phyloP scores from a whole-genome alignment of 92 coral and sea anemone species.

The Phenganax marumi region DNA sequence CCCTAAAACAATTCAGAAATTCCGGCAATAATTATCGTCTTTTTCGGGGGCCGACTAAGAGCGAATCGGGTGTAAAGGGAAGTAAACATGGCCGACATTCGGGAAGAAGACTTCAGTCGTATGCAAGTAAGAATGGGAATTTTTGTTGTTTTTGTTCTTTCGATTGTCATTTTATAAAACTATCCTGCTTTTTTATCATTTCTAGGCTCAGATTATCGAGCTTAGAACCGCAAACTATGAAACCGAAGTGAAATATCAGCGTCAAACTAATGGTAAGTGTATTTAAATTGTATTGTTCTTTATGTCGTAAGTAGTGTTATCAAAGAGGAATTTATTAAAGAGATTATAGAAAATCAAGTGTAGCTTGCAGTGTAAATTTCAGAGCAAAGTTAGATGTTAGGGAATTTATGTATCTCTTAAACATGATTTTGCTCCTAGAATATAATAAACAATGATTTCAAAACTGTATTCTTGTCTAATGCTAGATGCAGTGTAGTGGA shows the following conservation, averaged over 20 bases:
- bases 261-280: slow-evolving; percentile 65
- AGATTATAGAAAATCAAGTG: not conserved
- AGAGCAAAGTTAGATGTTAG: not conserved
- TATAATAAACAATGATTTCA: not conserved
- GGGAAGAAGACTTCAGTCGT: slow-evolving; percentile 42
- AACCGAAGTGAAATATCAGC: slow-evolving; percentile 70
- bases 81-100: slow-evolving; percentile 31
- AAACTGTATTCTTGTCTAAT: not conserved
- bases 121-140: slow-evolving; percentile 15
- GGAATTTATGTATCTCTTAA: not conserved
- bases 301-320: not conserved
- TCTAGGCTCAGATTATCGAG: slow-evolving; percentile 90
- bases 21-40: too few species aligned
- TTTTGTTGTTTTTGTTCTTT: not conserved
- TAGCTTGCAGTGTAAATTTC: not conserved
- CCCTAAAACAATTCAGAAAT: too few species aligned
- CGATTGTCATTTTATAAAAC: not conserved
- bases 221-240: slow-evolving; percentile 91
- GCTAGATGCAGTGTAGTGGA: too few species aligned
- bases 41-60: too few species aligned
- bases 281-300: not conserved
- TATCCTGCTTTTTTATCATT: not conserved
- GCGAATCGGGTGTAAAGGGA: too few species aligned
- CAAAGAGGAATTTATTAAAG: too few species aligned
- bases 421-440: not conserved